A percentile compares a stretch with the other conserved stretches of the same genome.
These are phyloP conservation scores for Xiphorhynchus erythropygius DNA, from an alignment of 2,797 vertebrate species.

Conservation along the genomic window DNA sequence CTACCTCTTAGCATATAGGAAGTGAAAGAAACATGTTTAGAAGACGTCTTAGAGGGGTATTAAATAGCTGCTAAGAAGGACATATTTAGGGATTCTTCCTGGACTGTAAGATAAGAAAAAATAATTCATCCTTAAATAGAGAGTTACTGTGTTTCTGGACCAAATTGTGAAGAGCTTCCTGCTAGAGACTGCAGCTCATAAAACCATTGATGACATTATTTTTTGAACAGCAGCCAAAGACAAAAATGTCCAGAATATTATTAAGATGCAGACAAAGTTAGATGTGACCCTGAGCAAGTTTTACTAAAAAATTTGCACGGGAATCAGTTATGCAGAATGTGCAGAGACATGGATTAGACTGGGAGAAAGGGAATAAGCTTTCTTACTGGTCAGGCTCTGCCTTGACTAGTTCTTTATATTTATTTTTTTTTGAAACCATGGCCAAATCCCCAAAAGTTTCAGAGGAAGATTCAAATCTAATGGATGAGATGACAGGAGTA, in stretches of 20 bases:
- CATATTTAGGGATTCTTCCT: not conserved
- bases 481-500: not conserved
- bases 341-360: not conserved
- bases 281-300: not conserved
- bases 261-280: not conserved
- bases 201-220: not conserved
- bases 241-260: not conserved
- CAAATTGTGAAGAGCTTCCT: not conserved
- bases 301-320: not conserved
- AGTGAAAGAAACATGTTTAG: not conserved
- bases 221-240: not conserved
- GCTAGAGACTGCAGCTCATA: not conserved
- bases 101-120: not conserved
- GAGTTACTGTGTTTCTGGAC: not conserved
- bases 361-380: not conserved
- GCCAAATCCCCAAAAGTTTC: not conserved
- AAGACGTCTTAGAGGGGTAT: not conserved
- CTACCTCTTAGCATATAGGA: not conserved
- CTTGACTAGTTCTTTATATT: not conserved
- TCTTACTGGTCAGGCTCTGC: not conserved
- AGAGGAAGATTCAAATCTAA: not conserved
- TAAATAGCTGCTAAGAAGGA: not conserved
- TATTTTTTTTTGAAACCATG: not conserved
- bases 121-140: not conserved
- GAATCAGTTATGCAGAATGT: not conserved